phyloP scores from a whole-genome alignment of 2,797 vertebrate species.

The Chlorospingus semifuscus region DNA sequence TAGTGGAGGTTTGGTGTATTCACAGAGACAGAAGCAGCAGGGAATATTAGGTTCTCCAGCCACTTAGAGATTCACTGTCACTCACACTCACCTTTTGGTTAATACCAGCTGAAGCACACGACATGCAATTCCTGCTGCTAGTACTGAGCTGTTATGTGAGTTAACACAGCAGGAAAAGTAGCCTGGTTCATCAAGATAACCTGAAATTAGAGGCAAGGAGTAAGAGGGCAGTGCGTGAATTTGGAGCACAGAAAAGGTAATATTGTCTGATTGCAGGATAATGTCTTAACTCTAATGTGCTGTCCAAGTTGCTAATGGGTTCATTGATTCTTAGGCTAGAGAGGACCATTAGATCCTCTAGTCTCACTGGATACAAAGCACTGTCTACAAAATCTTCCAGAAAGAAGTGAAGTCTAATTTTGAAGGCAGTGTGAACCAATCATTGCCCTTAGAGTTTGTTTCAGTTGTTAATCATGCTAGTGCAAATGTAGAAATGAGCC shows the following conservation, averaged over 20 bases:
- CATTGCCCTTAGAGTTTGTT: background rate
- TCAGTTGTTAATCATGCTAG: background rate
- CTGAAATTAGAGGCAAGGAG: background rate
- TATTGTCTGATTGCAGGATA: background rate
- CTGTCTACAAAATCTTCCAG: background rate
- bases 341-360: background rate
- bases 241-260: background rate
- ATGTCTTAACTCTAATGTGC: background rate
- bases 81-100: background rate
- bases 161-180: background rate
- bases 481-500: background rate
- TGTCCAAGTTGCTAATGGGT: background rate
- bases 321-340: background rate
- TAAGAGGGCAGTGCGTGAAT: background rate
- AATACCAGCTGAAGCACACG: background rate
- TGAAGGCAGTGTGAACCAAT: background rate
- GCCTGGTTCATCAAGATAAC: background rate
- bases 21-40: background rate
- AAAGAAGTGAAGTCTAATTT: background rate
- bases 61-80: background rate
- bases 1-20: background rate
- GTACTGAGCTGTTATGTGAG: background rate
- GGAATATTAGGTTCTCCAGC: background rate
- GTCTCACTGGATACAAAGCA: background rate
- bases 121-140: background rate